These are phyloP conservation scores for Callaeas wilsoni DNA, from an alignment of 2,113 vertebrate species.

Conservation along the genomic window DNA sequence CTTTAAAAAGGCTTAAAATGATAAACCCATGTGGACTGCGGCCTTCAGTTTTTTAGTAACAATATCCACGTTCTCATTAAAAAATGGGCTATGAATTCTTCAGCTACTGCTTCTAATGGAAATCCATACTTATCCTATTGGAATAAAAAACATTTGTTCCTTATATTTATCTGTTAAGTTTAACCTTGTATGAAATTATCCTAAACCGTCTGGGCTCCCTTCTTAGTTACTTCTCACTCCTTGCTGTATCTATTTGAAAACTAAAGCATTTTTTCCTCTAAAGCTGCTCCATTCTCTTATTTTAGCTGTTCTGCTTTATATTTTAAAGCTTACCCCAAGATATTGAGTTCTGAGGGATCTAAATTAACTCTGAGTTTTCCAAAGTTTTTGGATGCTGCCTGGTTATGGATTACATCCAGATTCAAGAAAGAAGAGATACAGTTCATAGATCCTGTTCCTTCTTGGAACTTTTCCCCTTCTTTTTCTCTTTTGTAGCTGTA, in stretches of 20 bases:
- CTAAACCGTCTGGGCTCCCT: not conserved
- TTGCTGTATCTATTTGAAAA: not conserved
- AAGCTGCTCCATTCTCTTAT: not conserved
- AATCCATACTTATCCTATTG: not conserved
- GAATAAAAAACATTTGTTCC: not conserved
- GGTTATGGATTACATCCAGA: not conserved
- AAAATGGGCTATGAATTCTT: not conserved
- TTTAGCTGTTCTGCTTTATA: not conserved
- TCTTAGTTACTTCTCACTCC: not conserved
- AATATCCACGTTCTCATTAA: not conserved
- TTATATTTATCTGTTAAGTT: not conserved
- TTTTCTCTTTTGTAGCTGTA: not conserved
- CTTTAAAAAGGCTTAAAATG: not conserved
- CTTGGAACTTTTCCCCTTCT: not conserved
- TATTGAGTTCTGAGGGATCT: not conserved
- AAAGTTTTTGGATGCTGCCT: not conserved
- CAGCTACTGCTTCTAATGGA: not conserved
- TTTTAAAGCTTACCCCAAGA: not conserved
- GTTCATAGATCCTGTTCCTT: not conserved
- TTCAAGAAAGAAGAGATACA: not conserved
- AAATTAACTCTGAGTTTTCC: not conserved
- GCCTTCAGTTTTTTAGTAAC: not conserved
- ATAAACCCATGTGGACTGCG: not conserved
- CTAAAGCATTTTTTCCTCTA: not conserved
- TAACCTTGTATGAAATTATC: not conserved